These are phyloP conservation scores for Cerastoderma edule DNA, from an alignment of 2,888 invertebrate genomes.

Conservation along the genomic window DNA sequence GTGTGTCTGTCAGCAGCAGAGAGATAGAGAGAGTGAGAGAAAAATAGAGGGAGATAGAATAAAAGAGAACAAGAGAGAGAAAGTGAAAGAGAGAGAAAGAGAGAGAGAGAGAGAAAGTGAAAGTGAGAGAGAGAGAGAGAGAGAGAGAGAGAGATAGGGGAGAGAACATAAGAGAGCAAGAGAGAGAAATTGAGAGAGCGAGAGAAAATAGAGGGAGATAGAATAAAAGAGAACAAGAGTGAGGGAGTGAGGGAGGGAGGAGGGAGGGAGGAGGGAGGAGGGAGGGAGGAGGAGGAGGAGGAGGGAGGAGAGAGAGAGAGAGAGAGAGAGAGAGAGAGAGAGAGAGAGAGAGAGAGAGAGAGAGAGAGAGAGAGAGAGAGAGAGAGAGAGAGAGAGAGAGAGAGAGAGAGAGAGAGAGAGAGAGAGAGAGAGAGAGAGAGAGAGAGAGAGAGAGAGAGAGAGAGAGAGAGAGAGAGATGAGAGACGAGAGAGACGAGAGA, in stretches of 20 bases:
- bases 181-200: background rate
- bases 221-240: background rate
- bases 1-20: too few species aligned
- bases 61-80: background rate
- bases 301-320: background rate
- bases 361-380: background rate
- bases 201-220: background rate
- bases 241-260: background rate
- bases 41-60: background rate
- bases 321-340: background rate
- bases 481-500: background rate
- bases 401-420: background rate
- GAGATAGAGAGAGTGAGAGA: background rate
- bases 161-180: background rate
- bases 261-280: background rate
- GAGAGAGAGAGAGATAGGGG: background rate
- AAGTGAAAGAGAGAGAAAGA: background rate
- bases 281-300: background rate
- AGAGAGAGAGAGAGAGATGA: background rate
- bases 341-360: background rate
- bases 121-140: background rate
- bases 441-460: slow-evolving; percentile 1
- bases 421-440: slow-evolving; percentile 1
- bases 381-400: background rate
- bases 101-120: background rate